A percentile compares a stretch with the other conserved stretches of the same genome.
Evolutionary conservation across 2,113 vertebrate species (phyloP).

Genomic region (Cyanistes caeruleus): DNA sequence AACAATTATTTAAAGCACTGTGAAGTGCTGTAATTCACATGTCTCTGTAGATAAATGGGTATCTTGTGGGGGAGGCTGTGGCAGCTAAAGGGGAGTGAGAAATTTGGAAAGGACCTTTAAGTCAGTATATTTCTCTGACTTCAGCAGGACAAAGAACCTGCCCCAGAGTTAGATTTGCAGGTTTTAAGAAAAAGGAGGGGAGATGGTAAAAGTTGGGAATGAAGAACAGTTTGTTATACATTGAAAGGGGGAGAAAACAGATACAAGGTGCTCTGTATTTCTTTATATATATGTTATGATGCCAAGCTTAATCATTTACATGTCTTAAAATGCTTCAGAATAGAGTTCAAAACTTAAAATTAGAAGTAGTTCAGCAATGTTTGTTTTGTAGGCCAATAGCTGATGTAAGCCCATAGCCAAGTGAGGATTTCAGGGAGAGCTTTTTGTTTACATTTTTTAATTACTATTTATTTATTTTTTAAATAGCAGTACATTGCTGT

Average conservation of each 20-base stretch:
- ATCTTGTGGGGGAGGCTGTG: not conserved
- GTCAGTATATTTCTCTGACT: not conserved
- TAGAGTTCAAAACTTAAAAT: not conserved
- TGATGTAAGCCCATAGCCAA: accelerated
- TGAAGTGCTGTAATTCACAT: not conserved
- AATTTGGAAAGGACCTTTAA: not conserved
- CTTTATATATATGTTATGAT: not conserved
- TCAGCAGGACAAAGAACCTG: not conserved
- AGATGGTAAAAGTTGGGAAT: not conserved
- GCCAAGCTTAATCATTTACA: not conserved
- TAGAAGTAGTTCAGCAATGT: not conserved
- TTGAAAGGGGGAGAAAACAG: not conserved
- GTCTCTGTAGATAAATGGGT: not conserved
- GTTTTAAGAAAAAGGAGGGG: not conserved
- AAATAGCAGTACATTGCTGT: not conserved
- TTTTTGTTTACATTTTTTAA: not conserved
- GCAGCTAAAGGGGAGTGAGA: not conserved
- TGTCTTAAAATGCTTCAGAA: not conserved
- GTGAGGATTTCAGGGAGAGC: not conserved
- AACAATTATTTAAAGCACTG: not conserved
- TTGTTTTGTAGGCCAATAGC: not conserved
- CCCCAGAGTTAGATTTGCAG: not conserved
- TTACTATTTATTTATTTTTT: not conserved
- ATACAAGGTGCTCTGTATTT: not conserved
- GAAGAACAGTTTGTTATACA: not conserved